These are phyloP conservation scores for Dryococelus australis DNA, from an alignment of 2,888 invertebrate genomes.

Conservation along the genomic window DNA sequence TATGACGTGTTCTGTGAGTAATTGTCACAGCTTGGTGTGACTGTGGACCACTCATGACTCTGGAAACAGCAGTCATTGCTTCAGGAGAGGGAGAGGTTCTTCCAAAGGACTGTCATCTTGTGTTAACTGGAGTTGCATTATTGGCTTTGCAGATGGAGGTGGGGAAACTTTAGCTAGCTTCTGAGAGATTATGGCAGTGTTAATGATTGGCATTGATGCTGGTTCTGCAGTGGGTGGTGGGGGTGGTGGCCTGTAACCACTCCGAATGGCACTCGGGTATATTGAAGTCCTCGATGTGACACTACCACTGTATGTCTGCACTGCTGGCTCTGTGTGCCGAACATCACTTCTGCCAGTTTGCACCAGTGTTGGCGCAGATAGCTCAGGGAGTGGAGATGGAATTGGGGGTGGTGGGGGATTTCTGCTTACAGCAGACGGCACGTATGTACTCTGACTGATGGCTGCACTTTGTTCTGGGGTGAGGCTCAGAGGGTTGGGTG, in stretches of 20 bases:
- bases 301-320: constrained; percentile 42
- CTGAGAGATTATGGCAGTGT: neutral
- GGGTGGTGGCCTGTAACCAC: neutral
- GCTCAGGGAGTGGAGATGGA: constrained; percentile 48
- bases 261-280: constrained; percentile 38
- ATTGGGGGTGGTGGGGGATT: constrained; percentile 37
- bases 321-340: constrained; percentile 2
- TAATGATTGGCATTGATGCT: neutral
- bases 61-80: constrained; percentile 68
- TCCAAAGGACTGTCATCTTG: constrained; percentile 27
- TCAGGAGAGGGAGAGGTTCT: constrained; percentile 58
- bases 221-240: neutral
- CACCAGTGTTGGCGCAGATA: constrained; percentile 62
- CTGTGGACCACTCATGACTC: constrained; percentile 79
- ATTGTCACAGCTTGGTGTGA: constrained; percentile 74
- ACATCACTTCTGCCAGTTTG: constrained; percentile 34
- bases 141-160: neutral
- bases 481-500: constrained; percentile 30
- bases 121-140: neutral
- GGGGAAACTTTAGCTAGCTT: neutral
- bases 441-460: constrained; percentile 5
- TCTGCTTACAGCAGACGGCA: constrained; percentile 17
- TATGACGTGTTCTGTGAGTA: constrained; percentile 46
- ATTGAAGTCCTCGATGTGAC: constrained; percentile 39
- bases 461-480: constrained; percentile 27